Evolutionary conservation across 2,888 invertebrate genomes (phyloP), one percentile per base, ranked within the genome.

Genomic region (Coelopa pilipes): DNA sequence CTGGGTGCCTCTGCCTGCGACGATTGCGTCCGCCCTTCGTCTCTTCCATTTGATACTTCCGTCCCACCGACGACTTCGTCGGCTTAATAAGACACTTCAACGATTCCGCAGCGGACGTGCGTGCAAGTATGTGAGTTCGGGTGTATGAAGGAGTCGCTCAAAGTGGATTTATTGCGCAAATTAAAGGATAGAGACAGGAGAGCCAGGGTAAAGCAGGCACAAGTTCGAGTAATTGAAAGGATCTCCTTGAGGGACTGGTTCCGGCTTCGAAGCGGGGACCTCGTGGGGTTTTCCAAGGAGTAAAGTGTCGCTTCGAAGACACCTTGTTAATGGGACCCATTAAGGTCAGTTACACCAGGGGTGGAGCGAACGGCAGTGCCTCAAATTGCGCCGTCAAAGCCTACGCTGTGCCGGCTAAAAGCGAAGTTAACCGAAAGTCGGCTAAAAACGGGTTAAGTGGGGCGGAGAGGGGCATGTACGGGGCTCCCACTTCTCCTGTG

Each of bases 21-120:
- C n/a, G n/a, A n/a, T n/a, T n/a, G n/a, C 34, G 34, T 34, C 7
- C 34, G 2, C 34, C 7, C 34, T 34, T 7, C 7, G 4, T 34
- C 34, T 34, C 34, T 34, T 65, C 15, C 65, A 13, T 55, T 13
- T 55, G 5, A 55, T 34, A 55, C 10, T 19, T n/a, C 13, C n/a
- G 19, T 19, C 55, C 9, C 55, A 17, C 55, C n/a, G 19, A 17
- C 55, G 15, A 55, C 19, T 34, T 34, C 34, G 7, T 46, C 46
- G 24, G 53, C 34, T 68, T 68, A 68, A 55, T 68, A 68, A 68
- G 21, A 34, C 55, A 55, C 68, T 68, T 55, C 34, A 53, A 67
- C 66, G 66, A 50, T 67, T 67, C 21, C 19, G 21, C 24, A 62
- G 34, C 34, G 34, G 34, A 34, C 34, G 34, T 34, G 34, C 34